Evolutionary conservation across 2,113 vertebrate genomes (phyloP).

Genomic region (Maccullochella peelii): DNA sequence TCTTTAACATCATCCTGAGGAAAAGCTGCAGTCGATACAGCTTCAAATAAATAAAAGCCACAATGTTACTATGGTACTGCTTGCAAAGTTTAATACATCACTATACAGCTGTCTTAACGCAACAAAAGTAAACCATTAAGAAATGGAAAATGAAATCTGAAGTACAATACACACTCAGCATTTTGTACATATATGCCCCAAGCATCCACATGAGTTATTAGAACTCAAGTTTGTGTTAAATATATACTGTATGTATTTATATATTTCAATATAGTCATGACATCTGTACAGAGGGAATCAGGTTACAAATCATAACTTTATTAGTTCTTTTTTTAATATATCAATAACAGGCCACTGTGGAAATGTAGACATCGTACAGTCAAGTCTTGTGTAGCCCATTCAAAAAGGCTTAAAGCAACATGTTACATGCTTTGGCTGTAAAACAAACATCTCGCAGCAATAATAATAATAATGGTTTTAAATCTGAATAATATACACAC

Average conservation of each 20-base stretch:
- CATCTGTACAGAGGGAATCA: conserved; percentile 87
- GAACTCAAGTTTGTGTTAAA: conserved; percentile 82
- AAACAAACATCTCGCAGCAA: conserved; percentile 75
- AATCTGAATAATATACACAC: conserved; percentile 90
- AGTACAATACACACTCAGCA: conserved; percentile 85
- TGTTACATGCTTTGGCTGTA: conserved; percentile 97
- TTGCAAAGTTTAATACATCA: conserved; percentile 85
- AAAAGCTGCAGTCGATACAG: not conserved
- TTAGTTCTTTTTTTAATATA: conserved; percentile 75
- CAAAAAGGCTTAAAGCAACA: conserved; percentile 91
- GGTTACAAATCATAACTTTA: conserved; percentile 86
- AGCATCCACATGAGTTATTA: conserved; percentile 88
- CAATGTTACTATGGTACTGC: conserved; percentile 66
- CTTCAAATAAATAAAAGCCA: conserved; percentile 41
- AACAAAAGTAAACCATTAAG: conserved; percentile 78
- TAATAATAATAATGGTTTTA: conserved; percentile 68
- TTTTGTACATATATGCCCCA: conserved; percentile 90
- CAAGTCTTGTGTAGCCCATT: conserved; percentile 86
- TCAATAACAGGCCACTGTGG: conserved; percentile 87
- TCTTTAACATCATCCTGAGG: not conserved
- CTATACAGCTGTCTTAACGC: conserved; percentile 80
- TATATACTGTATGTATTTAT: conserved; percentile 76
- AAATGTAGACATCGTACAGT: conserved; percentile 88
- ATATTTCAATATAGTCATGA: conserved; percentile 81
- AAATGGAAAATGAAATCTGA: conserved; percentile 82